Conservation (phyloP, 2,888 invertebrate genomes). For the Agrotis clavis region DNA sequence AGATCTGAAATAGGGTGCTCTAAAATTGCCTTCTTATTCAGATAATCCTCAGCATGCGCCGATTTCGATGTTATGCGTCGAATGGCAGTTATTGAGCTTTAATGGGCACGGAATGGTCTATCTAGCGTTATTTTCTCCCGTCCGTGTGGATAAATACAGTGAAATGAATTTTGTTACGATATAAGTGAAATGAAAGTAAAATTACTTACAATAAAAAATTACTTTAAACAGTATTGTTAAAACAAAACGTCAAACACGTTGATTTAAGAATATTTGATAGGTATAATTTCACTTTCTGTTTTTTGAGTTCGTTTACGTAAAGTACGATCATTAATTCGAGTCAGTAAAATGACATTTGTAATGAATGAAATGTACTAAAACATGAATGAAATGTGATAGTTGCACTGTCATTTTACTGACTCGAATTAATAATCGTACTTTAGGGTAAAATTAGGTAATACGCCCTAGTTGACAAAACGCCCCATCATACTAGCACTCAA, state of each 20-base stretch:
- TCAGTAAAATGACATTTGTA: too few relatives aligned
- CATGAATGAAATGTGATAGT: too few relatives aligned
- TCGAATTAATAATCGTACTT: too few relatives aligned
- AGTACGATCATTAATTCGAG: too few relatives aligned
- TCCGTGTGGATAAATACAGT: slow-evolving; percentile 78
- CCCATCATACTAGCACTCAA: too few relatives aligned
- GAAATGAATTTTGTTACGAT: slow-evolving; percentile 74
- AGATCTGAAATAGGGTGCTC: slow-evolving; percentile 81
- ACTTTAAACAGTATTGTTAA: background rate
- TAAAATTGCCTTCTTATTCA: slow-evolving; percentile 81
- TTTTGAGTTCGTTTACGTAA: too few relatives aligned
- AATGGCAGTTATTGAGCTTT: slow-evolving; percentile 78
- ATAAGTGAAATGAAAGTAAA: slow-evolving; percentile 57
- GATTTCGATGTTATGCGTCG: slow-evolving; percentile 74
- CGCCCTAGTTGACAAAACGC: too few relatives aligned
- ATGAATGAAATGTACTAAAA: too few relatives aligned
- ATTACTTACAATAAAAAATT: slow-evolving; percentile 13
- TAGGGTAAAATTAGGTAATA: too few relatives aligned
- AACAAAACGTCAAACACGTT: slow-evolving; percentile 5
- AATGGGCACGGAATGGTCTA: slow-evolving; percentile 75
- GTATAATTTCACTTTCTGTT: slow-evolving; percentile 4
- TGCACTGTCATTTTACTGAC: too few relatives aligned
- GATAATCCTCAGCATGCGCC: slow-evolving; percentile 79
- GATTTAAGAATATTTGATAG: background rate
- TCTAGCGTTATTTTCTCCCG: slow-evolving; percentile 70